These are phyloP conservation scores for Epirrhoe tristata DNA, from an alignment of 2,888 invertebrate species.

Conservation along the genomic window DNA sequence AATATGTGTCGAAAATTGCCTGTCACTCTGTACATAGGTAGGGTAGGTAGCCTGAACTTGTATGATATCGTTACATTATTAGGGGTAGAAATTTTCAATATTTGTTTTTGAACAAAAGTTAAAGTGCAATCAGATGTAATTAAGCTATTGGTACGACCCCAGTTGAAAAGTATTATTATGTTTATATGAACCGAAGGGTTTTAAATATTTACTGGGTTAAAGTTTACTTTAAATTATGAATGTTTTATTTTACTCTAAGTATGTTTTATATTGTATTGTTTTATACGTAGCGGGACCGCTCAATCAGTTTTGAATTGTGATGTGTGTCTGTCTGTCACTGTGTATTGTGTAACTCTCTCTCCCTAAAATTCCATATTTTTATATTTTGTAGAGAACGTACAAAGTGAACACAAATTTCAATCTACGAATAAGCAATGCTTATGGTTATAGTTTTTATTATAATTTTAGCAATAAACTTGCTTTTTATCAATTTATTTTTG, in stretches of 20 bases:
- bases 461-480: conserved; percentile 85
- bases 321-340: conserved; percentile 52
- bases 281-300: conserved; percentile 69
- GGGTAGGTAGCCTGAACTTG: conserved; percentile 65
- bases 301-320: conserved; percentile 62
- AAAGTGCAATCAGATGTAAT: conserved; percentile 83
- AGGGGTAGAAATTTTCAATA: conserved; percentile 59
- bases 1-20: conserved; percentile 74
- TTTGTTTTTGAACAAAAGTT: conserved; percentile 75
- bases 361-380: conserved; percentile 60
- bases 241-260: conserved; percentile 79
- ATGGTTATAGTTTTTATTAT: conserved; percentile 82
- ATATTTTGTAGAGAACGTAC: conserved; percentile 78
- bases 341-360: conserved; percentile 45
- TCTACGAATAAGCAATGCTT: conserved; percentile 69
- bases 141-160: conserved; percentile 78
- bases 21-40: conserved; percentile 73
- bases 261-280: conserved; percentile 77
- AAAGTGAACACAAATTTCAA: conserved; percentile 70
- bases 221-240: conserved; percentile 82
- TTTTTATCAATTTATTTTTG: conserved; percentile 77
- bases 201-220: conserved; percentile 84
- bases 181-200: conserved; percentile 83
- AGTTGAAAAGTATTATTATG: conserved; percentile 85
- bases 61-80: conserved; percentile 70